Percentiles rank a stretch among this genome's conserved stretches.
phyloP scores from a whole-genome alignment of 1,140 invertebrate genomes.

The Dryas iulia region DNA sequence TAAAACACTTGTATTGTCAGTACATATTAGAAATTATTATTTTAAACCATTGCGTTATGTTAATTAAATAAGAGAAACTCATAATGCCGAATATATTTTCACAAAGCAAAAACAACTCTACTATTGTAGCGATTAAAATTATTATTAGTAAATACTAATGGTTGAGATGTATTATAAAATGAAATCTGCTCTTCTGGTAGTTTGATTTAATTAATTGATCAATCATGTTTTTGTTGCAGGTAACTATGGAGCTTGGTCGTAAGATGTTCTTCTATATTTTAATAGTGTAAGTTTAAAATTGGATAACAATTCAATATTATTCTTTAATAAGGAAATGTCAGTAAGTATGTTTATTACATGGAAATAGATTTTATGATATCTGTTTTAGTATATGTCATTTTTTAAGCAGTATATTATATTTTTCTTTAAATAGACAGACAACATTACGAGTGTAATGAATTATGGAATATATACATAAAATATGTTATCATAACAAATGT shows the following conservation, averaged over 20 bases:
- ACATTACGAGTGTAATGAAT: no score
- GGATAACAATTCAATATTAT: no score
- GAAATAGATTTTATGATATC: no score
- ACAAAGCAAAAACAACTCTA: slow-evolving; percentile 9
- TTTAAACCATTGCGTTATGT: slow-evolving; percentile 24
- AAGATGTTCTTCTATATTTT: no score
- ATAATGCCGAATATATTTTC: slow-evolving; percentile 6
- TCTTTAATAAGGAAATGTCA: no score
- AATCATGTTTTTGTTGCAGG: slow-evolving; percentile 24
- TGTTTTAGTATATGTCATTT: no score
- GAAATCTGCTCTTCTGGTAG: neutral
- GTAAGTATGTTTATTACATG: no score
- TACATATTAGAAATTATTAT: slow-evolving; percentile 15
- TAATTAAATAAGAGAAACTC: slow-evolving; percentile 28
- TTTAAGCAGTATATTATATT: no score
- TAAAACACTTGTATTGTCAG: slow-evolving; percentile 14
- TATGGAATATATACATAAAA: no score
- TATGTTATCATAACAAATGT: no score
- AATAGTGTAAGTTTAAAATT: no score
- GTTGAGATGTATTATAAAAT: neutral
- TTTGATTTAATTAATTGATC: slow-evolving; percentile 21
- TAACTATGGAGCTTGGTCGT: slow-evolving; percentile 8
- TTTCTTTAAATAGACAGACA: no score
- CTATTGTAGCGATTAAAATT: neutral
- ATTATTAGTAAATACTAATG: neutral